phyloP scores from a whole-genome alignment of 2,797 vertebrate species.

The Urocyon cinereoargenteus region DNA sequence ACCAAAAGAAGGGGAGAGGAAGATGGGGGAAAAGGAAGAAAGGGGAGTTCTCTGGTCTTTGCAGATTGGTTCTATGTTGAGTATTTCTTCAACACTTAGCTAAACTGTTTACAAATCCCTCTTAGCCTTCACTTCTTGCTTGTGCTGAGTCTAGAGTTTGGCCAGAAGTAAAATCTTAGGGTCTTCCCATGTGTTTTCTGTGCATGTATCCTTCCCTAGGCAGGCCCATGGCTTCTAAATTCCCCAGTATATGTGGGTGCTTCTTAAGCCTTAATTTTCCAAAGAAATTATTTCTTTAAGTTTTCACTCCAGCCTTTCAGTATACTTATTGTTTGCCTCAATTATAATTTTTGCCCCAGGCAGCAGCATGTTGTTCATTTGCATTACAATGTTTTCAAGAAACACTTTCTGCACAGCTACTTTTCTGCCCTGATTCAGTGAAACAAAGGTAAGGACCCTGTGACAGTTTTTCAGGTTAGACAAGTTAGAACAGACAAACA shows the following conservation, averaged over 20 bases:
- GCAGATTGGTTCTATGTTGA: neutral
- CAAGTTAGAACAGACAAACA: neutral
- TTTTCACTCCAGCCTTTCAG: neutral
- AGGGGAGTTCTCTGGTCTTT: neutral
- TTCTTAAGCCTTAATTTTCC: conserved; percentile 13
- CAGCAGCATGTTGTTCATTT: neutral
- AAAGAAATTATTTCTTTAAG: neutral
- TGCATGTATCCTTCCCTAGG: neutral
- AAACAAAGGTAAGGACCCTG: conserved; percentile 23
- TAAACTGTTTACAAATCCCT: neutral
- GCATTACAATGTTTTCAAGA: neutral
- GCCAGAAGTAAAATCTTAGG: neutral
- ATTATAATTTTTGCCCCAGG: neutral
- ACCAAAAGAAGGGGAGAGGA: neutral
- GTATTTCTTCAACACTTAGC: neutral
- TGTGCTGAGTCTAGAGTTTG: neutral
- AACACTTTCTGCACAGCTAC: neutral
- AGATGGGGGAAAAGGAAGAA: neutral
- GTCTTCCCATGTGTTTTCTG: neutral
- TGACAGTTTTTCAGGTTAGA: neutral
- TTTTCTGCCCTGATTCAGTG: neutral
- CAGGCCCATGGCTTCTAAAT: neutral
- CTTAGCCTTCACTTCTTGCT: neutral
- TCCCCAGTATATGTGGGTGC: neutral
- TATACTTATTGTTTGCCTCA: neutral